Base-by-base conservation (phyloP, 2,888 invertebrate species). In the Dorcus hopei region DNA sequence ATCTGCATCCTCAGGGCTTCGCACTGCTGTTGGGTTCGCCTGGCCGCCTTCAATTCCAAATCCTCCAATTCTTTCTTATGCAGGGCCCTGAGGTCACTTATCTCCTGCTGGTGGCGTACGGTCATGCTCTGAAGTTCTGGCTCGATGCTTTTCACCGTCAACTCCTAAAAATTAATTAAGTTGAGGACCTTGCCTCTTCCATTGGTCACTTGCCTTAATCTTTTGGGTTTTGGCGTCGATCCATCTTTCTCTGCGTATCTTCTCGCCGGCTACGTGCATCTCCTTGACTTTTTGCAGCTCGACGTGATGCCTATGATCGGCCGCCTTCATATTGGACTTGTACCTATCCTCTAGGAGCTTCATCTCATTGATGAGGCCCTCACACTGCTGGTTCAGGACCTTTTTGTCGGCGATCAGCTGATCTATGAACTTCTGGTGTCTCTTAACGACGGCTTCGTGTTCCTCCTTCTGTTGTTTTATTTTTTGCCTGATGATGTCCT, bases 101-200 rank as follows among this genome's bases (percentile, higher is more conserved):
- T 76, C 69, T 88, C 86, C 70, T 85, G 83, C 67, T 88, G 86
- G 66, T 87, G 85, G 0, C 81, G 70, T 48, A 86, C 85, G 38
- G 89, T 87, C 87, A 93, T 90, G 68, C 86, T 87, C 23, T 90
- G 85, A 3, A 94, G 81, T 75, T 94, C 93, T 0, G 90, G 87
- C 76, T 93, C 93, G n/a, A 94, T 76, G 0, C 93, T 92, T 80
- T 91, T 93, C 0, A 93, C 90, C 3, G 93, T 93, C 70, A 92
- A 80, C 73, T 93, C 92, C 90, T 86, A 58, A 4, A 50, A 50
- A 42, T 33, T 8, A 41, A 38, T 1, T n/a, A n/a, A 23, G 26
- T 3, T 33, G 11, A 11, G 9, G 11, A 14, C 33, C 38, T 11
- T 33, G 9, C 19, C 1, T 40, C 19, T 3, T 14, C 8, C 6